These are phyloP conservation scores for Pedicia rivosa DNA, from an alignment of 2,888 invertebrate genomes.

Conservation along the genomic window DNA sequence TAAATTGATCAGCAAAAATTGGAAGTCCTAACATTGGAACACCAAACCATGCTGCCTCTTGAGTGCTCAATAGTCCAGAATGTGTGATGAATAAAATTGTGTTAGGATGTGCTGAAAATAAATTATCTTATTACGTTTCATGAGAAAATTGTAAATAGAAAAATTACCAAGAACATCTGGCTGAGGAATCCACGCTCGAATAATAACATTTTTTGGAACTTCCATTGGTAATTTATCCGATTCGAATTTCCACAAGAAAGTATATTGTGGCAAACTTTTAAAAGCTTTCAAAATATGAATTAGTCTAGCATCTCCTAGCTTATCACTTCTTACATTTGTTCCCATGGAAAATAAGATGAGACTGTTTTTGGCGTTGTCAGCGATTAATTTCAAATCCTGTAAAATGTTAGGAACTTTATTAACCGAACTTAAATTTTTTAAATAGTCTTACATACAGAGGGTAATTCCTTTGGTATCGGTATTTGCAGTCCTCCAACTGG, in stretches of 20 bases:
- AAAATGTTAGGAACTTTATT: neutral
- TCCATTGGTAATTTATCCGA: slow-evolving; percentile 10
- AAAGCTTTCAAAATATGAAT: slow-evolving; percentile 18
- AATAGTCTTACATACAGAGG: too few relatives aligned
- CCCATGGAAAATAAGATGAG: slow-evolving; percentile 25
- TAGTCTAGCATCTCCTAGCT: slow-evolving; percentile 11
- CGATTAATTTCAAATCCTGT: slow-evolving; percentile 17
- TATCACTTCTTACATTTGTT: slow-evolving; percentile 17
- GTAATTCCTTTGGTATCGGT: slow-evolving; percentile 11
- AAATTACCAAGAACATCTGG: too few relatives aligned
- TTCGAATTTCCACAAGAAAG: slow-evolving; percentile 27
- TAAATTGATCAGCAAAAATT: slow-evolving; percentile 19
- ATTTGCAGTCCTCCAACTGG: slow-evolving; percentile 15
- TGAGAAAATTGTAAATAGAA: too few relatives aligned
- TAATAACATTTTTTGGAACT: slow-evolving; percentile 29
- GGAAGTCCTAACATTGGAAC: slow-evolving; percentile 23
- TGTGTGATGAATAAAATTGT: slow-evolving; percentile 21
- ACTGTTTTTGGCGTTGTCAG: slow-evolving; percentile 20
- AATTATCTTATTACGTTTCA: too few relatives aligned
- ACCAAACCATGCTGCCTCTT: slow-evolving; percentile 22
- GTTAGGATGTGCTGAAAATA: slow-evolving; percentile 19
- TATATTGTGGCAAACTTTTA: slow-evolving; percentile 18
- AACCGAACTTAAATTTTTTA: slow-evolving; percentile 11
- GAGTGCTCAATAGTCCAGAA: slow-evolving; percentile 20
- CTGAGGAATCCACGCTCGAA: slow-evolving; percentile 34